Conservation (phyloP, 1,140 invertebrate species). For the Cepaea nemoralis region DNA sequence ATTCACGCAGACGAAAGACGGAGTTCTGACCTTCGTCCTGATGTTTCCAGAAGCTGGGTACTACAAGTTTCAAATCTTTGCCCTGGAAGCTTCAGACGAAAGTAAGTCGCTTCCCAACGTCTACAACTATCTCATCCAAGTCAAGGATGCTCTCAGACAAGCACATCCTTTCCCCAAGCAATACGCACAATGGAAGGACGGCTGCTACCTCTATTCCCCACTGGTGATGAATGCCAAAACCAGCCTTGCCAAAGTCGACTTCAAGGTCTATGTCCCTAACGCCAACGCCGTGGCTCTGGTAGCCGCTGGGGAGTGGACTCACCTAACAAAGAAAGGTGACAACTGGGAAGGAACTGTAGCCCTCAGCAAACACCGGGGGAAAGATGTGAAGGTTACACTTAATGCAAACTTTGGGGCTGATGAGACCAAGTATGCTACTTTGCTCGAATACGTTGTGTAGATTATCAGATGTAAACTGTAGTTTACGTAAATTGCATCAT, state of each 20-base stretch:
- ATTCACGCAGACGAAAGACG: conserved; percentile 60
- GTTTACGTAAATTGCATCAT: no score
- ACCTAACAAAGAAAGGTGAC: conserved; percentile 59
- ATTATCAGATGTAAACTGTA: no score
- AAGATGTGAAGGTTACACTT: conserved; percentile 62
- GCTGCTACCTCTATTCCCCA: conserved; percentile 66
- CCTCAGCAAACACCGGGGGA: conserved; percentile 57
- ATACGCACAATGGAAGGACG: conserved; percentile 71
- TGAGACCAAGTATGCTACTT: conserved; percentile 63
- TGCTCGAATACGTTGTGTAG: conserved; percentile 65
- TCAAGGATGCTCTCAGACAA: conserved; percentile 43
- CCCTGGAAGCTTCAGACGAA: conserved; percentile 59
- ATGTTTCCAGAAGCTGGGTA: conserved; percentile 60
- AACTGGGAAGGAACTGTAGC: conserved; percentile 58
- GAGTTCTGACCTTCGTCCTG: conserved; percentile 51
- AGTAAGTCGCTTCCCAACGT: conserved; percentile 68
- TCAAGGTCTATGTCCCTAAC: conserved; percentile 60
- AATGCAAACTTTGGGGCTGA: conserved; percentile 63
- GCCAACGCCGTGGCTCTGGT: conserved; percentile 67
- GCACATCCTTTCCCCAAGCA: conserved; percentile 67
- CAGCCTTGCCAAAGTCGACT: conserved; percentile 52
- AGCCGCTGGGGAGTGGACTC: conserved; percentile 65
- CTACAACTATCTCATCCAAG: conserved; percentile 68
- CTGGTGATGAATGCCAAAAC: conserved; percentile 54
- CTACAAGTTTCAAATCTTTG: conserved; percentile 70